Evolutionary conservation across 1,140 invertebrate genomes (phyloP), one percentile per base, ranked within the genome.

Genomic region (Tribolium castaneum): DNA sequence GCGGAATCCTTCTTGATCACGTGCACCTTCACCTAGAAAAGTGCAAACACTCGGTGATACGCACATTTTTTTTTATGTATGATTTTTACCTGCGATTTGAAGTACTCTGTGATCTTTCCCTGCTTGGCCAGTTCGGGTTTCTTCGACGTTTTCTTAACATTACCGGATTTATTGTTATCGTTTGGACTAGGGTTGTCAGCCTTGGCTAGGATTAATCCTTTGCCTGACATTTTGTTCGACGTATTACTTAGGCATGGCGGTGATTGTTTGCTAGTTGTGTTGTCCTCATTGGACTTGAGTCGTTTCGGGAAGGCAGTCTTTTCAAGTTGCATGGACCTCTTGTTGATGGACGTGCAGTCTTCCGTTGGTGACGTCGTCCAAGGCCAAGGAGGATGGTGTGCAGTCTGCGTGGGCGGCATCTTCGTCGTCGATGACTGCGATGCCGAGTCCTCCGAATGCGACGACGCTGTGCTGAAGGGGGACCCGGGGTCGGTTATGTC

Each of bases 401-500:
- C 86, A 80, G 86, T 88, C 88, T 87, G 89, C 25, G 77, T 76
- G 83, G 84, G 90, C 83, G 84, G 89, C 82, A 84, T 86, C 87
- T 87, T 88, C 82, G 87, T 89, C 82, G 82, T 86, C 81, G 83
- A 82, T 70, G 82, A 59, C 70, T 82, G 81, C 35, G 77, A 78
- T 2, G 56, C 70, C 6, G 85, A 87, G 78, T 87, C 86, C 75
- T 87, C 86, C 12, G 84, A 84, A 80, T 87, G 84, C 77, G 80
- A 86, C 39, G 88, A 89, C 78, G 89, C 87, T 25, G 91, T 92
- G 85, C 93, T 94, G 86, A 91, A 93, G 78, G 94, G 94, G 45
- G 94, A 95, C 30, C 93, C 93, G 30, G 94, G 94, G 86, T 95
- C 94, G 76, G 94, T 93, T 81, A 93, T 93, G 87, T 93, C 93